Evolutionary conservation across 2,113 vertebrate genomes (phyloP), one percentile per base, ranked within the genome.

Genomic region (Rhadina sibilatrix): DNA sequence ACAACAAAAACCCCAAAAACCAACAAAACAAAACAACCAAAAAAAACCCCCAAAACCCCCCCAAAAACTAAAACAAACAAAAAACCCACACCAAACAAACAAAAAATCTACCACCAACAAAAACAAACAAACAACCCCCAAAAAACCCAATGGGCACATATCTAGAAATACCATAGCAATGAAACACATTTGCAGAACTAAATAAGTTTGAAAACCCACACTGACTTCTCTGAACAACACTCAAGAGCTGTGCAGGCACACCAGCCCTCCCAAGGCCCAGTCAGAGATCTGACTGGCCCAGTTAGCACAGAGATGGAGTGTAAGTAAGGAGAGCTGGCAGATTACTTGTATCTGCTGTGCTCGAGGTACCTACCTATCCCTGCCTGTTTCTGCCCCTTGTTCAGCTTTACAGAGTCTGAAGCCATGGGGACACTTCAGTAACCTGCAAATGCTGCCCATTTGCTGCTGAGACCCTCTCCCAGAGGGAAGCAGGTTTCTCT

Each of bases 361-460:
- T 27, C 0, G 0, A 60, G 1, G 71, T 50, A 28, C 63, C 59
- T 10, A 6, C 35, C 30, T 28, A 8, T 11, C 60, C 53, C 37
- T 74, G 17, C 37, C 30, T 37, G 3, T 47, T 64, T 19, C 61
- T 69, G 10, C 13, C 25, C 12, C 52, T 22, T 16, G 61, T 12
- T 53, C 33, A 63, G 57, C 12, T 64, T 52, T 9, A 49, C 19
- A 24, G 31, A n/a, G 11, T 24, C 50, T 61, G 64, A 83, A 65
- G 68, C 28, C 50, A 15, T 5, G 12, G 20, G 7, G 8, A 18
- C 42, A 16, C 21, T 61, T 38, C 33, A n/a, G 24, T 2, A 83
- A 16, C 6, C 21, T 63, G 47, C 12, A 72, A 66, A 61, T 20
- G 16, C 59, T 93, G 33, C 37, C 53, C 47, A 12, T 65, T 72